Evolutionary conservation across 2,797 vertebrate genomes (phyloP).

Genomic region (Gambelia wislizenii): DNA sequence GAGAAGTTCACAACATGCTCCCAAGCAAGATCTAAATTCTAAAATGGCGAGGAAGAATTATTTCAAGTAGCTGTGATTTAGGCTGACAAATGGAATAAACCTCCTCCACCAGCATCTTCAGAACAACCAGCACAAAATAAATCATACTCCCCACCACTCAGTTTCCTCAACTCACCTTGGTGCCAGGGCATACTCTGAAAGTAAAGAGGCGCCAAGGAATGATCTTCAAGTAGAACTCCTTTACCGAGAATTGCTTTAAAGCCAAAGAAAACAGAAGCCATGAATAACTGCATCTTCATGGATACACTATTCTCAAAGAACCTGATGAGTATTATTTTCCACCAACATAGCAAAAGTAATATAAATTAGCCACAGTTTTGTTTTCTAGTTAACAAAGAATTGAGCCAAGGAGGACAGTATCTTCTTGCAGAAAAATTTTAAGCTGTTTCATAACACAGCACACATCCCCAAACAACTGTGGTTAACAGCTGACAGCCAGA

Average conservation of each 20-base stretch:
- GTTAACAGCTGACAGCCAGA: not conserved
- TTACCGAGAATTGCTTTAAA: conserved; percentile 96
- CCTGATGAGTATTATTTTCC: not conserved
- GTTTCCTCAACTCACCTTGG: conserved; percentile 86
- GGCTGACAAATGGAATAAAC: conserved; percentile 17
- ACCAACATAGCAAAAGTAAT: not conserved
- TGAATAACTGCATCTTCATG: conserved; percentile 34
- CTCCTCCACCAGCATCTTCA: conserved; percentile 13
- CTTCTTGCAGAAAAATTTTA: conserved; percentile 27
- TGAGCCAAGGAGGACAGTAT: not conserved
- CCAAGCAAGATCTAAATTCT: conserved; percentile 24
- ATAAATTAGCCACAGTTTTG: not conserved
- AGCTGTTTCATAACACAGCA: conserved; percentile 35
- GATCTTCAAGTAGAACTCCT: conserved; percentile 99
- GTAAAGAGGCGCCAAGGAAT: conserved; percentile 99
- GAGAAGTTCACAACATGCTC: conserved; percentile 9
- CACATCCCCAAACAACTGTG: conserved; percentile 25
- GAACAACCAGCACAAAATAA: not conserved
- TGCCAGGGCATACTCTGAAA: conserved; percentile 97
- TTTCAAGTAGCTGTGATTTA: conserved; percentile 29
- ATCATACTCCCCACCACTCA: not conserved
- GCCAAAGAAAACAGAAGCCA: conserved; percentile 61
- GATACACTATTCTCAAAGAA: conserved; percentile 1
- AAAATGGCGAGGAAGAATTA: conserved; percentile 30
- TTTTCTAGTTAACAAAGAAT: not conserved